Percentiles rank a stretch among this genome's conserved stretches.
Evolutionary conservation across 2,113 vertebrate species (phyloP).

Genomic region (Anoura caudifer): DNA sequence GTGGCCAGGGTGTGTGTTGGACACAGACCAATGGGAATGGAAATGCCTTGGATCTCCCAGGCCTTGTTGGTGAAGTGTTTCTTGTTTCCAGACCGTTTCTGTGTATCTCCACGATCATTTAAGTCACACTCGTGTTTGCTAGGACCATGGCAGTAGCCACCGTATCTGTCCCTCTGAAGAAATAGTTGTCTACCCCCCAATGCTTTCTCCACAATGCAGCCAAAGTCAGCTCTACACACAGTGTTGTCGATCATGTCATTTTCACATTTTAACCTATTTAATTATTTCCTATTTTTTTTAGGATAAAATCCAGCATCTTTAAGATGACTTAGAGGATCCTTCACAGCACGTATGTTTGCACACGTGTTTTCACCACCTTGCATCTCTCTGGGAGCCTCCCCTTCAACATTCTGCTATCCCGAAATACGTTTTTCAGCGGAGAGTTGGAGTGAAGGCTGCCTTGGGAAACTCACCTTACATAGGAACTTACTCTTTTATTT

Average conservation of each 20-base stretch:
- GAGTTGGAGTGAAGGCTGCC: background rate
- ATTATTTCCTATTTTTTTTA: background rate
- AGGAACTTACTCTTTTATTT: background rate
- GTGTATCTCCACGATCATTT: background rate
- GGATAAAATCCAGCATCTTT: background rate
- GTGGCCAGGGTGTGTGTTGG: background rate
- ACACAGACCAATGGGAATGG: background rate
- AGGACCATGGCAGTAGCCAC: background rate
- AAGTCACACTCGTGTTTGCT: background rate
- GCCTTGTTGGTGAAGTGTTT: too few relatives aligned
- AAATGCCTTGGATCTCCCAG: background rate
- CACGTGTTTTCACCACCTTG: accelerated
- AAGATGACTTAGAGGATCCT: background rate
- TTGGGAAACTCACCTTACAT: background rate
- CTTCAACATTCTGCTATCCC: background rate
- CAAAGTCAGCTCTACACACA: background rate
- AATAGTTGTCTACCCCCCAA: background rate
- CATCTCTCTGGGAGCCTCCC: background rate
- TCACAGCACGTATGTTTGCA: background rate
- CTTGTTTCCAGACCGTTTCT: background rate
- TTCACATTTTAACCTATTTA: background rate
- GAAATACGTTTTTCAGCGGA: background rate
- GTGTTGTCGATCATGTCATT: background rate
- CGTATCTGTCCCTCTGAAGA: background rate
- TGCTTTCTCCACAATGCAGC: background rate